These are phyloP conservation scores for Sericinus montela DNA, from an alignment of 2,888 invertebrate species.

Conservation along the genomic window DNA sequence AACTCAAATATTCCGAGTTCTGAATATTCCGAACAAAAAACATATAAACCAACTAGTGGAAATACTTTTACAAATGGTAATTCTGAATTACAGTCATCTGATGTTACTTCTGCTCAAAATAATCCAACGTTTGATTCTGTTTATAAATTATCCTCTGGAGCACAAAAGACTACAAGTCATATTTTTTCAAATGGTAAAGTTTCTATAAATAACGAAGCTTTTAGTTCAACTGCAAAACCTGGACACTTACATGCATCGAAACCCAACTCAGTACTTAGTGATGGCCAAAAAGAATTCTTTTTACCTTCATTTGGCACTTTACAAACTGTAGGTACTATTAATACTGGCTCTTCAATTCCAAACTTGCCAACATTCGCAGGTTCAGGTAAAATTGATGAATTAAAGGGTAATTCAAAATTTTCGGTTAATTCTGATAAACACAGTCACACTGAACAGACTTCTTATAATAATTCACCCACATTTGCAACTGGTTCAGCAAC, in stretches of 20 bases:
- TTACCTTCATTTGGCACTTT: not conserved
- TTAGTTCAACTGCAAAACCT: not conserved
- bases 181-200: not conserved
- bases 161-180: not conserved
- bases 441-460: not conserved
- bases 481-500: not conserved
- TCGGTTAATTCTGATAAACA: not conserved
- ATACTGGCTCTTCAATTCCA: not conserved
- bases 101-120: not conserved
- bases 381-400: not conserved
- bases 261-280: not conserved
- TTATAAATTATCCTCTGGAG: not conserved
- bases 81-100: not conserved
- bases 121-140: not conserved
- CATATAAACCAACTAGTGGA: not conserved
- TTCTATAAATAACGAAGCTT: not conserved
- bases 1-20: not conserved
- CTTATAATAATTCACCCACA: constrained; percentile 8
- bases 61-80: not conserved
- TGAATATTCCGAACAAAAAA: not conserved
- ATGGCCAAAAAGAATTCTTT: no score
- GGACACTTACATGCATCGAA: not conserved
- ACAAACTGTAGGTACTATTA: not conserved
- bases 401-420: not conserved
- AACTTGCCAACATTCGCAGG: not conserved